These are phyloP conservation scores for Chlorocebus sabaeus DNA, from an alignment of 2,113 vertebrate species.

Conservation along the genomic window DNA sequence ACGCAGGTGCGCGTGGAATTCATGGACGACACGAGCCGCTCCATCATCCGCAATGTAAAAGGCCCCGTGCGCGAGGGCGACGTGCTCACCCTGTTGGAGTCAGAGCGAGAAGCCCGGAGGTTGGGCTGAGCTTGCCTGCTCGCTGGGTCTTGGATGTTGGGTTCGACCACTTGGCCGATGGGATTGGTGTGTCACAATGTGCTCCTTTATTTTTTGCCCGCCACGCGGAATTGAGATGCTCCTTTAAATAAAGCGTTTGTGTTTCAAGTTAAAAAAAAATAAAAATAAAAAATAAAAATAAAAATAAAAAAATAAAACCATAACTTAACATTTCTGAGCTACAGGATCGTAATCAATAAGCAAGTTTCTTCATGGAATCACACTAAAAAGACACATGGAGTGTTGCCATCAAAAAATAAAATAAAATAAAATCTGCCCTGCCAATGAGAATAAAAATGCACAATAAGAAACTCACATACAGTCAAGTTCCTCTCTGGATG, in stretches of 20 bases:
- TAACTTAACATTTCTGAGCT: not conserved
- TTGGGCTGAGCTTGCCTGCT: slow-evolving; percentile 67
- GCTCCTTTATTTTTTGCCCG: no score
- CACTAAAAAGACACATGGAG: not conserved
- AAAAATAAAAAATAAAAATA: no score
- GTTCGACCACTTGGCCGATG: not conserved
- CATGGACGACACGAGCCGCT: not conserved
- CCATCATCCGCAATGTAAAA: not conserved
- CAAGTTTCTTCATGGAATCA: not conserved
- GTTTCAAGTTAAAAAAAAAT: not conserved
- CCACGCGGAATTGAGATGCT: no score
- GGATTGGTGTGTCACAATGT: not conserved
- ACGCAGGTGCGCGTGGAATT: slow-evolving; percentile 87
- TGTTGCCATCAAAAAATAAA: not conserved
- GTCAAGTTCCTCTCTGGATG: not conserved
- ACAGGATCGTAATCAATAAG: not conserved
- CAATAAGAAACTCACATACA: not conserved
- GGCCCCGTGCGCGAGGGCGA: not conserved
- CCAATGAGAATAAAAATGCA: not conserved
- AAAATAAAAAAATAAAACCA: no score
- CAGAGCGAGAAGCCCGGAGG: not conserved
- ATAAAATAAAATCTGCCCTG: not conserved
- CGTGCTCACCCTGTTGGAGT: not conserved
- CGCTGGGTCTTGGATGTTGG: slow-evolving; percentile 1
- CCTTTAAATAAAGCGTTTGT: slow-evolving; percentile 62